Evolutionary conservation across 2,888 invertebrate species (phyloP).

Genomic region (Arctia plantaginis): DNA sequence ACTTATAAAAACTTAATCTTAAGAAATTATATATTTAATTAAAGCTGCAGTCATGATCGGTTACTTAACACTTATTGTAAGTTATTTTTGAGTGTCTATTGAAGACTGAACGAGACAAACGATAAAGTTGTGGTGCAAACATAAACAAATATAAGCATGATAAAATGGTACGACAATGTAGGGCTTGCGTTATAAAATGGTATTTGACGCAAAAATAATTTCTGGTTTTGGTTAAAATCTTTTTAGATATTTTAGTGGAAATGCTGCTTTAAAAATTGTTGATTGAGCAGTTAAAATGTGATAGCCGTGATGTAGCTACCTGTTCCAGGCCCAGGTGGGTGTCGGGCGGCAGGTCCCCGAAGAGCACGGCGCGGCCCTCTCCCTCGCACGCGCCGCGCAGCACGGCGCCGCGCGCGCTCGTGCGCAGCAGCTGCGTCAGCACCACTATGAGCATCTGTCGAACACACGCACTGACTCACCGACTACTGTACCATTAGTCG

Average conservation of each 20-base stretch:
- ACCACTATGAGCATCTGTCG: slow-evolving; percentile 79
- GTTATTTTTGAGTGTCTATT: too few species aligned
- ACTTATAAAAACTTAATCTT: too few species aligned
- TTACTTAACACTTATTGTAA: too few species aligned
- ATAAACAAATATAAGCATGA: too few species aligned
- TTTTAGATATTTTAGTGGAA: background rate
- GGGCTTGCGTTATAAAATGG: too few species aligned
- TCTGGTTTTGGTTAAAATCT: background rate
- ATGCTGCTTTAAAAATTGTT: too few species aligned
- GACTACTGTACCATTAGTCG: background rate
- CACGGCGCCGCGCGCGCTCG: slow-evolving; percentile 84
- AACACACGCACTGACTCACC: background rate
- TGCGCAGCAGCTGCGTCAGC: slow-evolving; percentile 83
- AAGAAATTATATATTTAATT: too few species aligned
- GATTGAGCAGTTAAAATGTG: background rate
- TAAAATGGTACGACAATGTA: too few species aligned
- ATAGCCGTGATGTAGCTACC: slow-evolving; percentile 1
- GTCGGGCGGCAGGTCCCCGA: slow-evolving; percentile 34
- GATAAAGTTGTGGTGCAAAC: too few species aligned
- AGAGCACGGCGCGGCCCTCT: slow-evolving; percentile 75
- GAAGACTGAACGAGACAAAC: too few species aligned
- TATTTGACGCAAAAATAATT: too few species aligned
- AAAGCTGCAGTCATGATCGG: too few species aligned
- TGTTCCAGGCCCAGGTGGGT: background rate
- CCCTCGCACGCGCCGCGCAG: slow-evolving; percentile 81